phyloP scores from a whole-genome alignment of 2,113 vertebrate genomes.

The Hydrolagus affinis region DNA sequence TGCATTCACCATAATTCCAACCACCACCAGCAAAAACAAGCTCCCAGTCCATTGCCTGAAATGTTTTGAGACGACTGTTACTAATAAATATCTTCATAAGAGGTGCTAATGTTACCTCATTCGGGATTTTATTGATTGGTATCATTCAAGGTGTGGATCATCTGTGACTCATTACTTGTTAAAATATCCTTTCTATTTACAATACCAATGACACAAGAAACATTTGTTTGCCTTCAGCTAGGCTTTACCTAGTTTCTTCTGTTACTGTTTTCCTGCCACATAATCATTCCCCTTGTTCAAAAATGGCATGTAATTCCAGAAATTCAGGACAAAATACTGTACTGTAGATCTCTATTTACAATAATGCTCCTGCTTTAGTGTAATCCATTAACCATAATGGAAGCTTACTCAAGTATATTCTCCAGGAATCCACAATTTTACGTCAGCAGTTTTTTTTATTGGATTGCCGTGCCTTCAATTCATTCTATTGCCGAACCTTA shows the following conservation, averaged over 20 bases:
- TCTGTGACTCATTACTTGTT: neutral
- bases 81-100: neutral
- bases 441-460: neutral
- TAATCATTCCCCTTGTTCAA: neutral
- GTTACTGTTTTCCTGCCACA: neutral
- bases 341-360: neutral
- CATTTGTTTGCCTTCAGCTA: neutral
- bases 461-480: neutral
- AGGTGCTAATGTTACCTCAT: neutral
- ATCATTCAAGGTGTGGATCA: neutral
- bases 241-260: neutral
- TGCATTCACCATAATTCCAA: neutral
- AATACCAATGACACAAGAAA: neutral
- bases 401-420: neutral
- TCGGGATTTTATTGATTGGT: neutral
- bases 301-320: neutral
- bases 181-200: neutral
- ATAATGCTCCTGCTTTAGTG: neutral
- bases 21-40: too few species aligned
- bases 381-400: neutral
- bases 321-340: neutral
- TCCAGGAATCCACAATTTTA: neutral
- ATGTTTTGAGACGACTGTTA: too few species aligned
- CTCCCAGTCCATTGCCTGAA: too few species aligned
- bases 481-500: neutral